These are phyloP conservation scores for Drosophila ficusphila DNA, from an alignment of 1,140 invertebrate species.

Conservation along the genomic window DNA sequence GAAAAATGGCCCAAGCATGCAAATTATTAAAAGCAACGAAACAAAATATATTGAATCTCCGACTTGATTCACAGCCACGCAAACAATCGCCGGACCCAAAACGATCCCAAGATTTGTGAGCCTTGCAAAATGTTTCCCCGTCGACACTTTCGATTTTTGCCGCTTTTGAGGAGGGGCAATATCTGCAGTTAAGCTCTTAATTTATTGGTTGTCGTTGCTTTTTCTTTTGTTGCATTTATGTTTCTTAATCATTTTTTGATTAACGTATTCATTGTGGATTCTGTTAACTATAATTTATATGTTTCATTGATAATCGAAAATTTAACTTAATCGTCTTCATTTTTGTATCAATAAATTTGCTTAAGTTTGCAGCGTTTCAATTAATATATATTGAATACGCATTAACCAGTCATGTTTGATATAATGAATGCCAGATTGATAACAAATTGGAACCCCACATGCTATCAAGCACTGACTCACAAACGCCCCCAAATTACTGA, in stretches of 20 bases:
- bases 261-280: not conserved
- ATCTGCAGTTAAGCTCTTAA: slow-evolving; percentile 7
- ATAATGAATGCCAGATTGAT: not conserved
- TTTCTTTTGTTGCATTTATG: slow-evolving; percentile 1
- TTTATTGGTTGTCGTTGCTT: slow-evolving; percentile 9
- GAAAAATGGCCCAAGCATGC: slow-evolving; percentile 63
- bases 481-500: slow-evolving; percentile 43
- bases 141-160: slow-evolving; percentile 43
- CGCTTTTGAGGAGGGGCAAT: not conserved
- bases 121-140: slow-evolving; percentile 12
- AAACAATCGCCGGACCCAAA: slow-evolving; percentile 17
- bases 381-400: not conserved
- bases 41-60: slow-evolving; percentile 32
- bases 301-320: not conserved
- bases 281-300: not conserved
- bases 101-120: slow-evolving; percentile 14
- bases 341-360: too few species aligned
- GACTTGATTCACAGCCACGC: slow-evolving; percentile 35
- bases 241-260: not conserved
- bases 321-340: too few species aligned
- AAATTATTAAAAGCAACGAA: slow-evolving; percentile 58
- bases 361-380: not conserved
- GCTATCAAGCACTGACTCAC: slow-evolving; percentile 38
- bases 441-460: slow-evolving; percentile 18
- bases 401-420: not conserved